These are phyloP conservation scores for Brachirus orientalis DNA, from an alignment of 2,113 vertebrate species.

Conservation along the genomic window DNA sequence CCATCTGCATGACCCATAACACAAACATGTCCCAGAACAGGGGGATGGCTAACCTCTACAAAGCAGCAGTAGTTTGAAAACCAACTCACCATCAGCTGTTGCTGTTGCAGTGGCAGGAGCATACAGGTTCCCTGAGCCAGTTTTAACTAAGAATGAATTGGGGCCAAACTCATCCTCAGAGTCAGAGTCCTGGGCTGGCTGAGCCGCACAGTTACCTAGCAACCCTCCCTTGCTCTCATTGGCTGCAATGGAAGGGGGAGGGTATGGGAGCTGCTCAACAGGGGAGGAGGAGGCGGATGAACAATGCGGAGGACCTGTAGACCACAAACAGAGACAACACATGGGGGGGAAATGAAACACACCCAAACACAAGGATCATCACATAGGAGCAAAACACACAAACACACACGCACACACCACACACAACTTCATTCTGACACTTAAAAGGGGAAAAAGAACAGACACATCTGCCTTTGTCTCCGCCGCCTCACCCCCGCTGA, in stretches of 20 bases:
- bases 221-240: constrained; percentile 95
- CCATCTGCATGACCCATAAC: constrained; percentile 66
- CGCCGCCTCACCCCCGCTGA: constrained; percentile 60
- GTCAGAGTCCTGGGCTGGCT: constrained; percentile 94
- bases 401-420: constrained; percentile 23
- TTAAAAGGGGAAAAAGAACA: constrained; percentile 65
- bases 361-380: constrained; percentile 75
- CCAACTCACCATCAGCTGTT: constrained; percentile 90
- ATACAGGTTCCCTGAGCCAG: constrained; percentile 92
- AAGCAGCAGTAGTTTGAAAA: constrained; percentile 80
- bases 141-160: constrained; percentile 97
- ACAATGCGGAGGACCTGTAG: constrained; percentile 94
- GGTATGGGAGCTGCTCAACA: constrained; percentile 91
- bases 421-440: constrained; percentile 62
- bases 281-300: constrained; percentile 95
- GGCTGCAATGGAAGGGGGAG: constrained; percentile 90
- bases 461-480: constrained; percentile 71
- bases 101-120: constrained; percentile 81
- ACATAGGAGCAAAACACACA: constrained; percentile 59
- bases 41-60: constrained; percentile 54
- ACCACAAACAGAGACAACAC: constrained; percentile 90
- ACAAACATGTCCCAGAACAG: constrained; percentile 48
- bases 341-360: constrained; percentile 80
- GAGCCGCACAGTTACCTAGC: constrained; percentile 95
- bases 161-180: constrained; percentile 98